Evolutionary conservation across 2,113 vertebrate species (phyloP), one percentile per base, ranked within the genome.

Genomic region (Oreocharis arfaki): DNA sequence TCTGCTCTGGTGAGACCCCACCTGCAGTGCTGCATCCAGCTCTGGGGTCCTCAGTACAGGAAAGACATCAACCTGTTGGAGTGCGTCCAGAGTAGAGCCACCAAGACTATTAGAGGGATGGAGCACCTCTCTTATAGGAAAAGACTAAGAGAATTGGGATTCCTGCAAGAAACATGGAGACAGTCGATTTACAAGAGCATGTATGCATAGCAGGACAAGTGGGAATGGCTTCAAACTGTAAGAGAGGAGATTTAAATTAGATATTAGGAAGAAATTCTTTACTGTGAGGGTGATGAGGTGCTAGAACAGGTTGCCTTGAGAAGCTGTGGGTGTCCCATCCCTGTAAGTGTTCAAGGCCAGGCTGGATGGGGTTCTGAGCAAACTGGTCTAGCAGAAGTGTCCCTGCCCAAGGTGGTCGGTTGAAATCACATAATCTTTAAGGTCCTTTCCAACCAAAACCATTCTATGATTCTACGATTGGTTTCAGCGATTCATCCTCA

Each of bases 401-500:
- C 35, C 11, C 30, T 69, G 30, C 15, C 35, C 15, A 41, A n/a
- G 10, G 44, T 15, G 15, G 7, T 16, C 7, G 9, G 9, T n/a
- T 24, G 15, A 70, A 82, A 60, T 41, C 7, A 12, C 6, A 28
- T 9, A n/a, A 19, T 28, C 18, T 69, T 59, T 10, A 50, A 22
- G 3, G 16, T 49, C 16, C 11, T 6, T 85, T 49, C 35, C 52
- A 30, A 42, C 42, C 17, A 56, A 67, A 35, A 23, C 7, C 28
- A 32, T 33, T 59, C 6, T 59, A 16, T 35, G 35, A 26, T 35
- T 65, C 20, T 35, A 11, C 33, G 8, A 82, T 84, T n/a, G 37
- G 16, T 89, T 92, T 85, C 75, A 94, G 52, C 46, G 53, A 90
- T 81, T 78, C 16, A 5, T 84, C 63, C 64, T 85, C 59, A 71